Percentiles rank a stretch among this genome's conserved stretches.
Evolutionary conservation across 53 echinoderm and acorn worm genomes (phyloP).

Genomic region (Luidia sarsii): DNA sequence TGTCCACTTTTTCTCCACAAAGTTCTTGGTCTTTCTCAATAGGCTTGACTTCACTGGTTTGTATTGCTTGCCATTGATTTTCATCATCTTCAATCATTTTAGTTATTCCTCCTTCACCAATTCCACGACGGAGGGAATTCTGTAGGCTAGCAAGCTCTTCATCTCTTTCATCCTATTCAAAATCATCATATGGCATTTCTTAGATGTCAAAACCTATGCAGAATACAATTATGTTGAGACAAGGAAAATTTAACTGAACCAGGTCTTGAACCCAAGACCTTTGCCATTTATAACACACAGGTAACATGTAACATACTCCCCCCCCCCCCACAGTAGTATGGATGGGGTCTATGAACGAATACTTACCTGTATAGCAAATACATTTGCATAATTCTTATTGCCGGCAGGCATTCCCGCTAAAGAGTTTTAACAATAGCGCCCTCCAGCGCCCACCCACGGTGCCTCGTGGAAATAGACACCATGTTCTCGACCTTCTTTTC

Average conservation of each 20-base stretch:
- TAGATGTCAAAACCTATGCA: no score
- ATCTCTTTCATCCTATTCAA: slow-evolving; percentile 8
- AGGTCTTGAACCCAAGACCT: no score
- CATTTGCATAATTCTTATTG: no score
- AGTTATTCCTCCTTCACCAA: slow-evolving; percentile 31
- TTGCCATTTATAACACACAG: not conserved
- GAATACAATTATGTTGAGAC: no score
- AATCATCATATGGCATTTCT: not conserved
- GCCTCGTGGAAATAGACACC: no score
- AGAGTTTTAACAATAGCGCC: no score
- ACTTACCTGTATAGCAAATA: no score
- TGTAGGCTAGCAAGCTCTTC: slow-evolving; percentile 20
- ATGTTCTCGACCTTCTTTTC: no score
- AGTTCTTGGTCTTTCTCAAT: not conserved
- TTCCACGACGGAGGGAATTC: slow-evolving; percentile 18
- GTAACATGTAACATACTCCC: not conserved
- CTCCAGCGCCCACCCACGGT: no score
- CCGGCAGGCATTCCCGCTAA: not conserved
- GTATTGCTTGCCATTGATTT: not conserved
- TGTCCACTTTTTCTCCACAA: not conserved
- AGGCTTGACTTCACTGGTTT: not conserved
- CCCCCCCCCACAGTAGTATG: no score
- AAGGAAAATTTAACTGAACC: not conserved
- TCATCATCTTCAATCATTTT: slow-evolving; percentile 41
- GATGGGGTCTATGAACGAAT: no score